A percentile compares a stretch with the other conserved stretches of the same genome.
Conservation (phyloP, 2,797 vertebrate species). For the Halcyon chelicuti region DNA sequence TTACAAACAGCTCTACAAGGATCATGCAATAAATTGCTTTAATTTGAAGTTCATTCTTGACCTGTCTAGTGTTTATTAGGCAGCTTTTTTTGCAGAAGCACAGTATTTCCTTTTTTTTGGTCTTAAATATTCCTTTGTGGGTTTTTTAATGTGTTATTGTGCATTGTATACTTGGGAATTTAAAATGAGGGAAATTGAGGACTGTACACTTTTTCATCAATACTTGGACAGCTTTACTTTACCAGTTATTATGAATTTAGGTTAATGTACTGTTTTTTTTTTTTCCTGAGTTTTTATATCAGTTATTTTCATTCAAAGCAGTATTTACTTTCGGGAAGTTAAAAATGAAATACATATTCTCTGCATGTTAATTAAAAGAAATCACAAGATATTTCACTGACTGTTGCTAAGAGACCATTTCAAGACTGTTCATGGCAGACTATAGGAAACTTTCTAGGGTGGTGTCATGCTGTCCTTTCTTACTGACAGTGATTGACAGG, state of each 20-base stretch:
- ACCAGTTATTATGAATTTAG: not conserved
- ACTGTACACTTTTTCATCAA: not conserved
- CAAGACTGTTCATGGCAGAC: constrained; percentile 18
- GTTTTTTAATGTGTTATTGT: not conserved
- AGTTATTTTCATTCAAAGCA: not conserved
- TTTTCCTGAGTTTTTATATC: not conserved
- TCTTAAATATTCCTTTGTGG: not conserved
- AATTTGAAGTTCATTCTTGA: not conserved
- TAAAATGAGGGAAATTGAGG: not conserved
- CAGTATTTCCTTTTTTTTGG: not conserved
- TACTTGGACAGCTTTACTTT: not conserved
- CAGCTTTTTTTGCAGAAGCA: not conserved
- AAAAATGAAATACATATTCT: not conserved
- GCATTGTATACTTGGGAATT: not conserved
- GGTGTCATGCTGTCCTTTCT: constrained; percentile 3
- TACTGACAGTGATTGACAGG: not conserved
- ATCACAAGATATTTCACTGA: constrained; percentile 19
- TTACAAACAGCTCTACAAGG: not conserved
- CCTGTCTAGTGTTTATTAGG: not conserved
- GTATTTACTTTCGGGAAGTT: constrained; percentile 17
- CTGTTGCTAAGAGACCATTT: constrained; percentile 70
- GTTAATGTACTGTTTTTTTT: not conserved
- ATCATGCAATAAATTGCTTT: not conserved
- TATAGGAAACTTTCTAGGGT: constrained; percentile 29
- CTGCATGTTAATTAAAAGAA: constrained; percentile 35